These are phyloP conservation scores for Pipistrellus pipistrellus DNA, from an alignment of 2,797 vertebrate species.

Conservation along the genomic window DNA sequence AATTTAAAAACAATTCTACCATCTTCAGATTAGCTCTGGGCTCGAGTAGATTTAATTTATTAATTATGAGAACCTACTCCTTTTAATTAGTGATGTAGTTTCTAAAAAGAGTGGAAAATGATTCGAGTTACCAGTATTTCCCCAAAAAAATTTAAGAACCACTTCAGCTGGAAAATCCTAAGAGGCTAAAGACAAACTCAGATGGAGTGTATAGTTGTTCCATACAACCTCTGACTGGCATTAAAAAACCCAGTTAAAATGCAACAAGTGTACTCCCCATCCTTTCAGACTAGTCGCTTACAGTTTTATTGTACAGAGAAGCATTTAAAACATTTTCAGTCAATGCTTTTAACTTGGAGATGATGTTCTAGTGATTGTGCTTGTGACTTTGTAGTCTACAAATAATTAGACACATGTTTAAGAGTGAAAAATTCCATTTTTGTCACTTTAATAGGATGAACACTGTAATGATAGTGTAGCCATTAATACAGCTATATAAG, in stretches of 20 bases:
- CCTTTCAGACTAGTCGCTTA: not conserved
- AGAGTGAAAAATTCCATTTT: not conserved
- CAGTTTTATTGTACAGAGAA: not conserved
- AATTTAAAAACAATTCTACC: conserved; percentile 48
- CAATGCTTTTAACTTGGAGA: conserved; percentile 19
- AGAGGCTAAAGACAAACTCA: conserved; percentile 20
- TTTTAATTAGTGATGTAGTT: conserved; percentile 30
- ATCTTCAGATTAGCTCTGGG: conserved; percentile 35
- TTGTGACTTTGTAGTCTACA: not conserved
- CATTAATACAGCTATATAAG: not conserved
- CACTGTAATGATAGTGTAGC: not conserved
- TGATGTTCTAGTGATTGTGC: not conserved
- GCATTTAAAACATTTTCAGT: conserved; percentile 15
- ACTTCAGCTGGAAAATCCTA: conserved; percentile 7
- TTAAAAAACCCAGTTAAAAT: conserved; percentile 38
- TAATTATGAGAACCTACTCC: conserved; percentile 33
- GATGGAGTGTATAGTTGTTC: not conserved
- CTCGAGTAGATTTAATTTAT: conserved; percentile 12
- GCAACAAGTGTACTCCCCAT: not conserved
- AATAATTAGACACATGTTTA: not conserved
- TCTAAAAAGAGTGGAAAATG: not conserved
- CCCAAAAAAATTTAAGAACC: conserved; percentile 22
- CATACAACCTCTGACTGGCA: not conserved
- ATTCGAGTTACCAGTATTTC: conserved; percentile 11
- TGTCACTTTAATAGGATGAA: not conserved